Evolutionary conservation across 1,140 invertebrate species (phyloP).

Genomic region (Cherax destructor): DNA sequence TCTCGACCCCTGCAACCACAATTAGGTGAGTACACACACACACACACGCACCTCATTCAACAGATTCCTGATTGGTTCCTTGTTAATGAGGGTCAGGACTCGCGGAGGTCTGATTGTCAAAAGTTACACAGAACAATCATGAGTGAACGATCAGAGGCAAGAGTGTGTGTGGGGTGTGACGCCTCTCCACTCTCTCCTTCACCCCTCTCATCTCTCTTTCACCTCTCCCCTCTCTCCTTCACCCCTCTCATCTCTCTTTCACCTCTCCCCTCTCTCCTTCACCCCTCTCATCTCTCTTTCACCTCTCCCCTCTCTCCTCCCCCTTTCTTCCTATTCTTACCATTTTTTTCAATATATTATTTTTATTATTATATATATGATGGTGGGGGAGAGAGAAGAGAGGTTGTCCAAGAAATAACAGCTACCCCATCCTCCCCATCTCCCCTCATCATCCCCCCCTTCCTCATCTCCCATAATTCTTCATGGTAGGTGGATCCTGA

Average conservation of each 20-base stretch:
- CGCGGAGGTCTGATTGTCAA: background rate
- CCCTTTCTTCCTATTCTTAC: too few relatives aligned
- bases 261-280: background rate
- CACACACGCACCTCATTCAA: background rate
- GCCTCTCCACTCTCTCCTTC: background rate
- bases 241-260: background rate
- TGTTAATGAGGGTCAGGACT: conserved; percentile 35
- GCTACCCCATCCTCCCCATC: too few relatives aligned
- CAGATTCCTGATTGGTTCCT: conserved; percentile 25
- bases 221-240: background rate
- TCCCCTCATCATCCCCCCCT: background rate
- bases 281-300: background rate
- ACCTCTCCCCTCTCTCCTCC: too few relatives aligned
- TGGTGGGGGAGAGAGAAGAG: background rate
- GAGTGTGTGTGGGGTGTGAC: conserved; percentile 25
- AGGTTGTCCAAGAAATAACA: too few relatives aligned
- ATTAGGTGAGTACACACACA: too few relatives aligned
- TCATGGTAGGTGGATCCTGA: background rate
- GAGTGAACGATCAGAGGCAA: background rate
- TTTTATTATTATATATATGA: too few relatives aligned
- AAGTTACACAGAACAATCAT: conserved; percentile 21
- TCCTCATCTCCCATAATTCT: background rate
- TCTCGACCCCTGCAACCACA: too few relatives aligned
- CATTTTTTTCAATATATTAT: too few relatives aligned
- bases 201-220: background rate